Evolutionary conservation across 2,113 vertebrate species (phyloP).

Genomic region (Chlorocebus sabaeus): DNA sequence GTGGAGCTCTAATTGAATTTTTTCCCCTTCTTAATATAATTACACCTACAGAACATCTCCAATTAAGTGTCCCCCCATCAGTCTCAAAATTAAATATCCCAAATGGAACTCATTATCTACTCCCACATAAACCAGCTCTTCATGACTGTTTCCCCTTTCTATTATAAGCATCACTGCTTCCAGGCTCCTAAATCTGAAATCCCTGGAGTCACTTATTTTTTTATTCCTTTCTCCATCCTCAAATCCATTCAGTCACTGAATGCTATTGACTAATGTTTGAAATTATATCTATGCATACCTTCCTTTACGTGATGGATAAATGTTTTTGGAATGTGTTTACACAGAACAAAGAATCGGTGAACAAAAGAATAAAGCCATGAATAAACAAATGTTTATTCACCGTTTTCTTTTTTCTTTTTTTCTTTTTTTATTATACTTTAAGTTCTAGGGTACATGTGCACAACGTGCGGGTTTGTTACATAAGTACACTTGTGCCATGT

Average conservation of each 20-base stretch:
- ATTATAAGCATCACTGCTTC: constrained; percentile 62
- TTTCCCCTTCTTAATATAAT: constrained; percentile 69
- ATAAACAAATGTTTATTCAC: not conserved
- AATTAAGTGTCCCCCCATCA: constrained; percentile 70
- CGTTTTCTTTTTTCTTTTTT: not conserved
- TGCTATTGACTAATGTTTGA: constrained; percentile 1
- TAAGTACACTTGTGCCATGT: no score
- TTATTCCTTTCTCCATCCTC: not conserved
- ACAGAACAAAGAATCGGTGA: not conserved
- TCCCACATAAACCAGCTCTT: constrained; percentile 59
- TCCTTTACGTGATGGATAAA: constrained; percentile 30
- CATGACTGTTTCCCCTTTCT: constrained; percentile 55
- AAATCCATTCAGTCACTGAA: constrained; percentile 8
- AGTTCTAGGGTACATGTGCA: no score
- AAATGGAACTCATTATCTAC: constrained; percentile 74
- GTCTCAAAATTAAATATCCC: constrained; percentile 74
- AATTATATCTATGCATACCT: constrained; percentile 17
- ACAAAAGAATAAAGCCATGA: not conserved
- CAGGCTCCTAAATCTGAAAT: constrained; percentile 33
- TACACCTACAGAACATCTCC: constrained; percentile 77
- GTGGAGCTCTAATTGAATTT: constrained; percentile 70
- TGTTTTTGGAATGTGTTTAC: constrained; percentile 19
- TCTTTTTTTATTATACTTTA: no score
- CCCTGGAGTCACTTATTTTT: constrained; percentile 30
- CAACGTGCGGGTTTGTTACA: no score